Base-by-base conservation (phyloP, 2,888 invertebrate species). In the Helicoverpa assulta region DNA sequence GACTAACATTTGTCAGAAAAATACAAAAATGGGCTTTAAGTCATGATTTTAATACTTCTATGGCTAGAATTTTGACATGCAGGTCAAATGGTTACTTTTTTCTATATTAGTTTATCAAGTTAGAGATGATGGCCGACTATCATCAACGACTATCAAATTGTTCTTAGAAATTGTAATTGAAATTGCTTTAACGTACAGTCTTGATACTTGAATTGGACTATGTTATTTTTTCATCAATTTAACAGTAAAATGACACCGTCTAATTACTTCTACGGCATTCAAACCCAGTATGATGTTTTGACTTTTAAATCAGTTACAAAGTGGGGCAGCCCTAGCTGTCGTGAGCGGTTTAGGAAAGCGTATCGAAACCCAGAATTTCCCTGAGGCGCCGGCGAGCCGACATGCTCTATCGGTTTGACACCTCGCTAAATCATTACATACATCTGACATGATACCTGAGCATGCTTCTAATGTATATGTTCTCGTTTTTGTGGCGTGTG, bases 361-460 rank as follows among this genome's bases (percentile, higher is more conserved):
- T 88, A 81, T 84, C 88, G 84, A 81, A 83, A 76, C 74, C 75
- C 79, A 84, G 84, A 85, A 85, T 88, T 88, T 88, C 83, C 88
- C 85, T 83, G 78, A 78, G 81, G 80, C 81, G 80, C 79, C 81
- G 80, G 78, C 78, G 70, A 68, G 70, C 62, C 51, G 81, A 62
- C 74, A 85, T 82, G 86, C 78, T 76, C 84, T 81, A 87, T 84
- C 78, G 76, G 69, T 5, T 79, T 85, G 70, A 81, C 86, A 78
- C 77, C 78, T 78, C 77, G 68, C 84, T 76, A 79, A 82, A 79
- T 79, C 66, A 82, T 76, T 66, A 67, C 62, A 63, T 70, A 59
- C 60, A 60, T 52, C 47, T 60, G 40, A 67, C 59, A 62, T 80
- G 81, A 76, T 78, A 81, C 62, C 54, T 66, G 62, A 18, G 47